Conservation (phyloP, 2,888 invertebrate genomes). For the Lasioglossum figueresi region DNA sequence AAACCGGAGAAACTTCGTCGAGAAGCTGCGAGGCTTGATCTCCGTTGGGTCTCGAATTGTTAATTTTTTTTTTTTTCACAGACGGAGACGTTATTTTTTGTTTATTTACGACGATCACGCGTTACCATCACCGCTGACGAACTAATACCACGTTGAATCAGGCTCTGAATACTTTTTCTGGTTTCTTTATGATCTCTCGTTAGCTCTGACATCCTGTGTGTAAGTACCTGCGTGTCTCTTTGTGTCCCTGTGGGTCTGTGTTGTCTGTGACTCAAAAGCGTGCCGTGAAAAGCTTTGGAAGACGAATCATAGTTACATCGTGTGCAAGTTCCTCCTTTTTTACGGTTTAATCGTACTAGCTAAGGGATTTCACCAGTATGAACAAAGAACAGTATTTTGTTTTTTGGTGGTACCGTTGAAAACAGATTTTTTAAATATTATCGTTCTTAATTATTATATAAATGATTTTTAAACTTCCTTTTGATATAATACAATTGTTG, state of each 20-base stretch:
- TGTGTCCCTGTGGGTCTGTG: not conserved
- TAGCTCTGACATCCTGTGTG: constrained; percentile 35
- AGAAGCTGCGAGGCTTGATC: constrained; percentile 30
- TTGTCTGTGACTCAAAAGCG: constrained; percentile 43
- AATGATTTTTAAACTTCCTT: not conserved
- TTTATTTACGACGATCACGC: constrained; percentile 64
- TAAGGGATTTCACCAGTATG: constrained; percentile 8
- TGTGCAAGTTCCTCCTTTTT: constrained; percentile 10
- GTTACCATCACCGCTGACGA: constrained; percentile 69
- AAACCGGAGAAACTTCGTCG: not conserved
- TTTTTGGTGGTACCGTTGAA: not conserved
- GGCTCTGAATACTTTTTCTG: constrained; percentile 9
- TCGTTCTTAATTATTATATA: too few species aligned
- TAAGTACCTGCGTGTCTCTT: not conserved
- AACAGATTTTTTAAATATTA: too few species aligned
- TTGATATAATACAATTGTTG: too few species aligned
- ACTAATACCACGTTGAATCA: constrained; percentile 38
- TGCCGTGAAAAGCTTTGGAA: constrained; percentile 62
- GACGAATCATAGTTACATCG: constrained; percentile 61
- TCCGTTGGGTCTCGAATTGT: constrained; percentile 66
- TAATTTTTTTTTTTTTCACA: constrained; percentile 65
- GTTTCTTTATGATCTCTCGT: not conserved
- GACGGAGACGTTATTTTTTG: constrained; percentile 75
- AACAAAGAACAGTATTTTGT: not conserved
- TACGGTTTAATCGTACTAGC: not conserved